These are phyloP conservation scores for Psittacara wagleri DNA, from an alignment of 2,113 vertebrate genomes.

Conservation along the genomic window DNA sequence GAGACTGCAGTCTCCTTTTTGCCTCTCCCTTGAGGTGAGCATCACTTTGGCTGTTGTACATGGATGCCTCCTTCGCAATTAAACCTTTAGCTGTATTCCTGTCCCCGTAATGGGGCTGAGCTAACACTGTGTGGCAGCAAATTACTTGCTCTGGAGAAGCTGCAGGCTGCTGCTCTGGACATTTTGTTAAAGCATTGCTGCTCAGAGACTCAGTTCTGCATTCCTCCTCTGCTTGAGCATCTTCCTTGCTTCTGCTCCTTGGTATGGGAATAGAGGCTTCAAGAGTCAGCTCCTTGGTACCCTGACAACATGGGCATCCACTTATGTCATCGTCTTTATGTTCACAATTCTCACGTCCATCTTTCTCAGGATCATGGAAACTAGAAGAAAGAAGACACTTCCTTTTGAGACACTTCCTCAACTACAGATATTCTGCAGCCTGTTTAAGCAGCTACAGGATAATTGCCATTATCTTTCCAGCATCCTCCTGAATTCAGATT, in stretches of 20 bases:
- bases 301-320: neutral
- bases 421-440: neutral
- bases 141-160: neutral
- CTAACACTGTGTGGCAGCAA: accelerated
- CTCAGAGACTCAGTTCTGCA: neutral
- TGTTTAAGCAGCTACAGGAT: neutral
- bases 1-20: neutral
- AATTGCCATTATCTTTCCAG: neutral
- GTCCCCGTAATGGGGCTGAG: neutral
- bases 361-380: neutral
- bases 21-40: neutral
- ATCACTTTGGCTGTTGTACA: neutral
- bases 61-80: neutral
- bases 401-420: neutral
- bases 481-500: neutral
- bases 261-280: neutral
- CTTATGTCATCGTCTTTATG: accelerated
- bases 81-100: neutral
- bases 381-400: neutral
- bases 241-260: neutral
- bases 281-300: neutral
- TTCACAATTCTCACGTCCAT: neutral
- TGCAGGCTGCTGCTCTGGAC: neutral
- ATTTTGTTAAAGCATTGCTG: accelerated
- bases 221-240: neutral